Evolutionary conservation across 64 coral and sea anemone species (phyloP).

Genomic region (Montipora sp.): DNA sequence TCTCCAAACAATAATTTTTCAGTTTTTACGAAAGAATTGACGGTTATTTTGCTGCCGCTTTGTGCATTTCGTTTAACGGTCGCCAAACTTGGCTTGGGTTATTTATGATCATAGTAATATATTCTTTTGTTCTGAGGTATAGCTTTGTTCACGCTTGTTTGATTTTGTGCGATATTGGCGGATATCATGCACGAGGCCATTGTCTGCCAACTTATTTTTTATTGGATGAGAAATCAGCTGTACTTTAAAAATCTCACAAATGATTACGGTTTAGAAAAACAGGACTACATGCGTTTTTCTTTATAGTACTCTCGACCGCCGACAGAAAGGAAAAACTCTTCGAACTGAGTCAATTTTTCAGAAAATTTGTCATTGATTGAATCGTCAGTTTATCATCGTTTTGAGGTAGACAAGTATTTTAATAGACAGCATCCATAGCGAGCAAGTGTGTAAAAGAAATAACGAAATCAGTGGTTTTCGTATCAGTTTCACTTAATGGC

Average conservation of each 20-base stretch:
- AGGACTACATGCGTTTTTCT: too few relatives aligned
- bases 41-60: slow-evolving; percentile 12
- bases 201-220: background rate
- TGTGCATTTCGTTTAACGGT: slow-evolving; percentile 8
- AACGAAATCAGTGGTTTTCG: background rate
- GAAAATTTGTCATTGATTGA: background rate
- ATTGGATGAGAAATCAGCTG: slow-evolving; percentile 21
- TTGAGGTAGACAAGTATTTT: too few relatives aligned
- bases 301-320: too few relatives aligned
- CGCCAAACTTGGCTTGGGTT: background rate
- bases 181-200: background rate
- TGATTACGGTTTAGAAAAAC: background rate
- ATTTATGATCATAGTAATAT: slow-evolving; percentile 14
- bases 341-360: background rate
- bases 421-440: background rate
- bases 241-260: background rate
- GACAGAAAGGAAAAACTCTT: background rate
- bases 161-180: slow-evolving; percentile 13
- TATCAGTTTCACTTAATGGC: background rate
- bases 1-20: background rate
- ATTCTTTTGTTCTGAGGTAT: slow-evolving; percentile 29
- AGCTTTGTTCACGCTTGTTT: slow-evolving; percentile 38
- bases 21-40: background rate
- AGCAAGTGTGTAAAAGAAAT: background rate
- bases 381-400: background rate